Evolutionary conservation across 1,140 invertebrate genomes (phyloP).

Genomic region (Galleria mellonella): DNA sequence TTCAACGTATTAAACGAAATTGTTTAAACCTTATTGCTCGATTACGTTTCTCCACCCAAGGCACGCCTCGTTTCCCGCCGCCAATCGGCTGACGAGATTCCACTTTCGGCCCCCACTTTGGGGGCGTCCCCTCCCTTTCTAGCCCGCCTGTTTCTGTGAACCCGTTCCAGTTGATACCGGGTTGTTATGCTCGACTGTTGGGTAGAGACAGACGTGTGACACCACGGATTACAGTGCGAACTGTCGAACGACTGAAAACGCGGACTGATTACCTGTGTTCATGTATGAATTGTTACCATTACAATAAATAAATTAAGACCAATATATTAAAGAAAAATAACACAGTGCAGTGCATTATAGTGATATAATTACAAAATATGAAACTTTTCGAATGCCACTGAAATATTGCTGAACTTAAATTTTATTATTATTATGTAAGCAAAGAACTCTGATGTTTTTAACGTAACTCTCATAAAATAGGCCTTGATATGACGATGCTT

Average conservation of each 20-base stretch:
- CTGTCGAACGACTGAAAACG: neutral
- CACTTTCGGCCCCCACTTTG: no score
- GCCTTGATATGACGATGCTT: conserved; percentile 70
- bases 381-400: no score
- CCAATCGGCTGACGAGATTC: conserved; percentile 45
- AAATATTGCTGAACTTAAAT: no score
- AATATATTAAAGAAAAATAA: no score
- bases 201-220: conserved; percentile 24
- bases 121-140: conserved; percentile 8
- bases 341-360: no score
- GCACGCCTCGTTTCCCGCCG: conserved; percentile 55
- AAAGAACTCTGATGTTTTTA: no score
- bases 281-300: no score
- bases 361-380: no score
- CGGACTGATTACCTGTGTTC: no score
- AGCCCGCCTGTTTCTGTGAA: conserved; percentile 4
- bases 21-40: conserved; percentile 75
- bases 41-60: conserved; percentile 65
- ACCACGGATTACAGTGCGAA: conserved; percentile 32
- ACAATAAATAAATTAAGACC: neutral
- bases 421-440: no score
- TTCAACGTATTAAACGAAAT: conserved; percentile 75
- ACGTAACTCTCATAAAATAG: conserved; percentile 19
- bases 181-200: conserved; percentile 38
- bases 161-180: conserved; percentile 18